Evolutionary conservation across 1,140 invertebrate species (phyloP).

Genomic region (Drosophila sproati): DNA sequence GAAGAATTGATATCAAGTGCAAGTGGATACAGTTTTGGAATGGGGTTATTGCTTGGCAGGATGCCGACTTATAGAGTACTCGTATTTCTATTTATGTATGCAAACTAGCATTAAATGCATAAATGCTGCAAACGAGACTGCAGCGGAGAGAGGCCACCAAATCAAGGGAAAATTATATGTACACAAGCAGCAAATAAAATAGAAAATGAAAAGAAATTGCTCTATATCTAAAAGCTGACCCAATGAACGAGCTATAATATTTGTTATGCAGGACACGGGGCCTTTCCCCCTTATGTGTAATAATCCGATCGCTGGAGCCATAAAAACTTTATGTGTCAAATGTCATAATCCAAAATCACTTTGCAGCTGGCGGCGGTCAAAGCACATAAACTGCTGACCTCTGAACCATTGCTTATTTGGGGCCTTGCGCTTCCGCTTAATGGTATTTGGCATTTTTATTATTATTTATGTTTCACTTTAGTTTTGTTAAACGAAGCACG

Average conservation of each 20-base stretch:
- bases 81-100: constrained; percentile 65
- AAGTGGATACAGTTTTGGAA: constrained; percentile 10
- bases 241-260: constrained; percentile 26
- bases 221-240: constrained; percentile 46
- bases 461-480: constrained; percentile 56
- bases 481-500: constrained; percentile 51
- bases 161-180: constrained; percentile 30
- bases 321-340: constrained; percentile 64
- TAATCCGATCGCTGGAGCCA: constrained; percentile 34
- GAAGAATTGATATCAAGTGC: constrained; percentile 44
- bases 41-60: constrained; percentile 10
- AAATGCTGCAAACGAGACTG: constrained; percentile 58
- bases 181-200: constrained; percentile 49
- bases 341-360: constrained; percentile 66
- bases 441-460: constrained; percentile 53
- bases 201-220: constrained; percentile 42
- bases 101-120: constrained; percentile 76
- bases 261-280: constrained; percentile 25
- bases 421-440: constrained; percentile 26
- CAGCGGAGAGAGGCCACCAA: constrained; percentile 22
- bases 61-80: constrained; percentile 11
- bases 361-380: constrained; percentile 33
- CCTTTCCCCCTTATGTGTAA: constrained; percentile 8
- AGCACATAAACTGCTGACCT: constrained; percentile 47
- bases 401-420: constrained; percentile 13